Conservation (phyloP, 1,140 invertebrate genomes). For the Dinoponera quadriceps region DNA sequence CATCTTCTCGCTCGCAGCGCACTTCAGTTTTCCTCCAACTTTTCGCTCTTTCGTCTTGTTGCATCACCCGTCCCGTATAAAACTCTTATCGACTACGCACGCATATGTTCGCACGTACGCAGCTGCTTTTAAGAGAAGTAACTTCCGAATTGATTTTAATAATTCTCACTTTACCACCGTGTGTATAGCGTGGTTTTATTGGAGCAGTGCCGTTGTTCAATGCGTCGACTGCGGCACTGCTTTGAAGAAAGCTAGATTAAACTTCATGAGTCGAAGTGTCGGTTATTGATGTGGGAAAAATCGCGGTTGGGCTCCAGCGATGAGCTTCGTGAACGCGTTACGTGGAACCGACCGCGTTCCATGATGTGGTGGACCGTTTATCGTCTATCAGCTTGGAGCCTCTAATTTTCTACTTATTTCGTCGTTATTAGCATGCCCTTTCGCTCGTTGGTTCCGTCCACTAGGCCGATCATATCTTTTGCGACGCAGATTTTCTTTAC, state of each 20-base stretch:
- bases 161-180: background rate
- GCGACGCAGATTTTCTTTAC: too few species aligned
- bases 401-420: constrained; percentile 19
- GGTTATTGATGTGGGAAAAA: constrained; percentile 57
- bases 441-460: background rate
- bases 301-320: constrained; percentile 2
- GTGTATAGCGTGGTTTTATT: background rate
- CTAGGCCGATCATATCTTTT: background rate
- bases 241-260: constrained; percentile 49
- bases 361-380: constrained; percentile 23
- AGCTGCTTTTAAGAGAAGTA: background rate
- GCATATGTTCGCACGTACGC: background rate
- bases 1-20: background rate
- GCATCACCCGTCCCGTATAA: background rate
- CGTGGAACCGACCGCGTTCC: constrained; percentile 12
- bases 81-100: too few species aligned
- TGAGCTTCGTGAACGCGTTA: constrained; percentile 17
- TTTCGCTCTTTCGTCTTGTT: background rate
- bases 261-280: constrained; percentile 38
- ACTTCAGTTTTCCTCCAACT: background rate
- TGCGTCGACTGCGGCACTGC: constrained; percentile 1
- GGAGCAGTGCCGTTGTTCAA: constrained; percentile 30
- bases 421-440: constrained; percentile 23
- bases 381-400: constrained; percentile 17
- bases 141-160: background rate